Base-by-base conservation (phyloP, 2,888 invertebrate genomes). In the Bembecia ichneumoniformis region DNA sequence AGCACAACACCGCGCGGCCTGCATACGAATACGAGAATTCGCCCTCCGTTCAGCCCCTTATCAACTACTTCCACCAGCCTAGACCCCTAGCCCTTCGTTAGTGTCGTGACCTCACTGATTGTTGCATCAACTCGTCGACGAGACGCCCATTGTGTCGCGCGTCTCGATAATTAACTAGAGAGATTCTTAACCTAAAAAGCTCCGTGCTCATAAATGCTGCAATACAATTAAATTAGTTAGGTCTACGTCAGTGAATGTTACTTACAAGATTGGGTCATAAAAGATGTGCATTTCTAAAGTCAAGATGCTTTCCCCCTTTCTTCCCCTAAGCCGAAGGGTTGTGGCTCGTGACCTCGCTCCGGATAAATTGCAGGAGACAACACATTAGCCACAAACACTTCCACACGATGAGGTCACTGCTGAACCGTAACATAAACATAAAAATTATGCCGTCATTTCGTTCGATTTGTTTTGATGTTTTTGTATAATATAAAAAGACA, bases 1-100 rank as follows among this genome's bases (percentile, higher is more conserved):
- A 28, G 28, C 28, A 63, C 71, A 66, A 71, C 65, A 68, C 71
- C 74, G 71, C 74, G 78, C 78, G 79, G 77, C 79, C 81, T 82
- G 87, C 86, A 87, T 86, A 82, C 86, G 81, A 83, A 83, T 78
- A 79, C 80, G 67, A 75, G 77, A 82, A 77, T 75, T 78, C 77
- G 73, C 44, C 44, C 15, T 44, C 16, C 71, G 69, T 67, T 73
- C 74, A 73, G 74, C 68, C 79, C 82, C 80, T 81, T 79, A 79
- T 74, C 77, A 74, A 75, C 71, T 71, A 75, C 76, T 77, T 72
- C 72, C 68, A 72, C 70, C 67, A 65, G 68, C 69, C 74, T 73
- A 73, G 71, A 70, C 70, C 73, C 74, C 66, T 66, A 73, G 68
- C 67, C 68, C 73, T 74, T 74, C 71, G 69, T 77, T 76, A 76